phyloP scores from a whole-genome alignment of 2,113 vertebrate genomes.

The Misgurnus anguillicaudatus region DNA sequence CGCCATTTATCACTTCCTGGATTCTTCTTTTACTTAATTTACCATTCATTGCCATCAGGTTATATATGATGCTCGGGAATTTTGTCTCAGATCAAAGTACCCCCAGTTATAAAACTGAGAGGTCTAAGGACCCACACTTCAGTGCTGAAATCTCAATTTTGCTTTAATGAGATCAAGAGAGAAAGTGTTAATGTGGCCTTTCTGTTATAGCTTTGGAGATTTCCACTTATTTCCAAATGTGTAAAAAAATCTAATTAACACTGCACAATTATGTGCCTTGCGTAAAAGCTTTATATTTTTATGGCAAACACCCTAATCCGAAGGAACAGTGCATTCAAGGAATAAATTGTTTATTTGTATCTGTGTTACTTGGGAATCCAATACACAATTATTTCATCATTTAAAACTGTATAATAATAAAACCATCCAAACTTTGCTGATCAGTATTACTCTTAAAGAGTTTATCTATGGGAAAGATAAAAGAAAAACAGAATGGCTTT shows the following conservation, averaged over 20 bases:
- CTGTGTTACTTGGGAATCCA: too few relatives aligned
- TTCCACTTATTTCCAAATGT: neutral
- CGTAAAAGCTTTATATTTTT: too few relatives aligned
- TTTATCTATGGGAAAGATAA: slow-evolving; percentile 73
- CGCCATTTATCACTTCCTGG: slow-evolving; percentile 72
- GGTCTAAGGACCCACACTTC: slow-evolving; percentile 55
- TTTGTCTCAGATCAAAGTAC: slow-evolving; percentile 72
- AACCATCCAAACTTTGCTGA: slow-evolving; percentile 43
- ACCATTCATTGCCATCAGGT: slow-evolving; percentile 68
- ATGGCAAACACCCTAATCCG: too few relatives aligned
- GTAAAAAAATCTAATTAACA: too few relatives aligned
- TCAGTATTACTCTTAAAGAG: slow-evolving; percentile 71
- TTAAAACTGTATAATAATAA: neutral
- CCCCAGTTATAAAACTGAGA: slow-evolving; percentile 58
- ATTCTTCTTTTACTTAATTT: slow-evolving; percentile 67
- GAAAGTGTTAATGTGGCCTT: slow-evolving; percentile 32
- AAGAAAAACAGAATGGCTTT: slow-evolving; percentile 72
- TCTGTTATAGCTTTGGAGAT: slow-evolving; percentile 25
- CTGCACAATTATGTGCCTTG: neutral
- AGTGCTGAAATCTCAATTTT: slow-evolving; percentile 56
- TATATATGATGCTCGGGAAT: slow-evolving; percentile 59
- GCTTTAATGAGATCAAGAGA: slow-evolving; percentile 55
- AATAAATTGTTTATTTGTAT: too few relatives aligned
- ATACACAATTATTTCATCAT: too few relatives aligned
- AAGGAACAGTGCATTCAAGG: too few relatives aligned